These are phyloP conservation scores for Lepidurus couesii DNA, from an alignment of 1,140 invertebrate genomes.

Conservation along the genomic window DNA sequence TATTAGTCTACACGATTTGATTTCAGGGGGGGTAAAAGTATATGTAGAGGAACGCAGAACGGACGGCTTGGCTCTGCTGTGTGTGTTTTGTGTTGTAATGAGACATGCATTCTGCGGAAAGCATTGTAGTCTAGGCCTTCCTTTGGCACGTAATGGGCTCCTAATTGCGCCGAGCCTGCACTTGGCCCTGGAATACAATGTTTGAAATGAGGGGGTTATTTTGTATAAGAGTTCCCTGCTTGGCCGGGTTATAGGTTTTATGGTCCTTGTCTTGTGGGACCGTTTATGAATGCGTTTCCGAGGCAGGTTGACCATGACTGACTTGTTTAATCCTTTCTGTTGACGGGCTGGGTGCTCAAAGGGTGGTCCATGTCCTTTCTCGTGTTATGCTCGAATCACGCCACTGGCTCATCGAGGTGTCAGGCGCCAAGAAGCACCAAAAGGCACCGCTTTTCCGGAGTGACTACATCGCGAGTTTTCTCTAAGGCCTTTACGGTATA, in stretches of 20 bases:
- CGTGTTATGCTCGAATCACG: neutral
- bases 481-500: neutral
- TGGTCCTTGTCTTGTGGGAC: neutral
- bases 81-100: neutral
- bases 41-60: neutral
- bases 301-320: neutral
- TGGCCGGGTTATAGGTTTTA: neutral
- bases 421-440: constrained; percentile 20
- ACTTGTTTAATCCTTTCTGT: neutral
- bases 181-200: neutral
- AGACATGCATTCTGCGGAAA: neutral
- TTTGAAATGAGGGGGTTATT: neutral
- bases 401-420: constrained; percentile 1
- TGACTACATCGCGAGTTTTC: no score
- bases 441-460: neutral
- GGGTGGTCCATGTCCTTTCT: neutral
- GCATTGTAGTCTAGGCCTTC: neutral
- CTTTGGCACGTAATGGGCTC: neutral
- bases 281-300: neutral
- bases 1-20: neutral
- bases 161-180: neutral
- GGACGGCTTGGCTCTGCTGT: neutral
- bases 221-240: neutral
- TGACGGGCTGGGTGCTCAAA: constrained; percentile 4
- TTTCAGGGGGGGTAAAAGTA: no score